These are phyloP conservation scores for Cyaniris semiargus DNA, from an alignment of 2,888 invertebrate species.

Conservation along the genomic window DNA sequence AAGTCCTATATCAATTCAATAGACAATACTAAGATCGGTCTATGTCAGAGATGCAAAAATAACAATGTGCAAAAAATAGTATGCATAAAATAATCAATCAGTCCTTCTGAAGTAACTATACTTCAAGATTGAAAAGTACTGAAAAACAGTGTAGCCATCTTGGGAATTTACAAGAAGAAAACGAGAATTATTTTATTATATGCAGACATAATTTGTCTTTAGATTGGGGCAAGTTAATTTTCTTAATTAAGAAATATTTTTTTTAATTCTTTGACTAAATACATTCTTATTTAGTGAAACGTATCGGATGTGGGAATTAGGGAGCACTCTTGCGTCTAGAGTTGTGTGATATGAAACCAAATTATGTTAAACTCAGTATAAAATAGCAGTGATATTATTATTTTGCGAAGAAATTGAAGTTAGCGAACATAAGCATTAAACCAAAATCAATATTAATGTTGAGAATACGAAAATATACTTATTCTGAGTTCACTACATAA, in stretches of 20 bases:
- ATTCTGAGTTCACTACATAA: background rate
- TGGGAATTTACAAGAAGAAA: background rate
- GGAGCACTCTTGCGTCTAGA: background rate
- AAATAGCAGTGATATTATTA: background rate
- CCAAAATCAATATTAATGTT: background rate
- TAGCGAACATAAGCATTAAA: background rate
- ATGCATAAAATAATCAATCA: no score
- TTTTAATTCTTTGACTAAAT: background rate
- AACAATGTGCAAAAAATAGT: no score
- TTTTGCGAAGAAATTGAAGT: background rate
- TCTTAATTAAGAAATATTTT: background rate
- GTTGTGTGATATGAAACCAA: conserved; percentile 16
- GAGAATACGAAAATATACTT: background rate
- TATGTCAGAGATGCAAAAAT: no score
- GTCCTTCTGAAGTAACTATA: no score
- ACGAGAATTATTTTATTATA: background rate
- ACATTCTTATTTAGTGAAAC: background rate
- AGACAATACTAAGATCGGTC: background rate
- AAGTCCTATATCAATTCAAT: background rate
- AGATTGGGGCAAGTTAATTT: background rate
- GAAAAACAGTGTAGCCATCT: background rate
- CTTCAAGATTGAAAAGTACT: background rate
- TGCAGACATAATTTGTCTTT: background rate
- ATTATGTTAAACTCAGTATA: background rate
- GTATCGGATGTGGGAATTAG: background rate